phyloP scores from a whole-genome alignment of 35 echinoderm and acorn worm species.

The Ophiothrix spiculata region DNA sequence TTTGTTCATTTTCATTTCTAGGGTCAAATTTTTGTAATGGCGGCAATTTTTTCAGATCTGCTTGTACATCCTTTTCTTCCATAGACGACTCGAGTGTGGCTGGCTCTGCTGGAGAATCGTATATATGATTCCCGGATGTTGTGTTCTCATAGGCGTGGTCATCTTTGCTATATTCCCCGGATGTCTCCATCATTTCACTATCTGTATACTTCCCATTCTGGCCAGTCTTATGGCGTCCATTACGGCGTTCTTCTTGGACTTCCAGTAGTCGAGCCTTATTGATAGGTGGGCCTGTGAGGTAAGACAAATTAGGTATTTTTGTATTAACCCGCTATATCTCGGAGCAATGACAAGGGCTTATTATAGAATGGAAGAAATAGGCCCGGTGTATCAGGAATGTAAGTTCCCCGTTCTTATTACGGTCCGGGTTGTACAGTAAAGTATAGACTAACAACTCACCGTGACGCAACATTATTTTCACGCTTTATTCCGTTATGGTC shows the following conservation, averaged over 20 bases:
- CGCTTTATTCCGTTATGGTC: too few species aligned
- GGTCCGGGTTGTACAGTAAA: too few species aligned
- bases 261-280: conserved; percentile 69
- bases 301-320: not conserved
- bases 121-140: not conserved
- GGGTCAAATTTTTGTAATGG: not conserved
- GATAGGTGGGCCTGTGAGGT: conserved; percentile 60
- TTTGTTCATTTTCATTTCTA: not conserved
- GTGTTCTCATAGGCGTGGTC: not conserved
- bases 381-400: too few species aligned
- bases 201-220: not conserved
- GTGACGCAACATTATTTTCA: too few species aligned
- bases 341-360: not conserved
- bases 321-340: not conserved
- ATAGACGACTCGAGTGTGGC: not conserved
- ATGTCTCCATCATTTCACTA: not conserved
- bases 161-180: not conserved
- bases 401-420: too few species aligned
- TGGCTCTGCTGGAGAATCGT: not conserved
- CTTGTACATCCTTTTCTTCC: conserved; percentile 1
- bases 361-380: too few species aligned
- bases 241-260: conserved; percentile 44
- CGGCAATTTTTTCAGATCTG: conserved; percentile 2
- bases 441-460: too few species aligned
- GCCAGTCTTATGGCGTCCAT: not conserved